Base-by-base conservation (phyloP, 1,140 invertebrate genomes). In the Hylyphantes graminicola region DNA sequence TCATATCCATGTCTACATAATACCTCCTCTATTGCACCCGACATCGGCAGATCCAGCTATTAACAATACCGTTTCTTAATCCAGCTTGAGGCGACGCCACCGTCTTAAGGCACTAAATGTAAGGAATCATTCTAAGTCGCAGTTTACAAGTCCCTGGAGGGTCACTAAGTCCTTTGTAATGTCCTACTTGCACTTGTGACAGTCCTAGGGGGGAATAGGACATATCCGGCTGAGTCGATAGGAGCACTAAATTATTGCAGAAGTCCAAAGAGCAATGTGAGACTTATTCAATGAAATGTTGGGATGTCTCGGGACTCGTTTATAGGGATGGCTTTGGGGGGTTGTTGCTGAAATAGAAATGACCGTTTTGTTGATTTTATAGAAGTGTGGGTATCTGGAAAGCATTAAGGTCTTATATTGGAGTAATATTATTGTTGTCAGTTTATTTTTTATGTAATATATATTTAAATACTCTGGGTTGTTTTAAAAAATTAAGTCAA, bases 81-180 rank as follows among this genome's bases (percentile, higher is more conserved):
- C 68, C 54, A 70, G 50, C 68, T 70, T 70, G 51, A 70, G 54
- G 68, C 68, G 68, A 70, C 68, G 54, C 15, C 15, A 7, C 17
- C 51, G 50, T 70, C 68, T 70, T 70, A 70, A n/a, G 15, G 35
- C 68, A 15, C 68, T 70, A 53, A 53, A 70, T 51, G 68, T 70
- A 53, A 70, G 68, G 54, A 70, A 70, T 70, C 68, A 70, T 70
- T 70, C 68, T n/a, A 54, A 70, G 68, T 70, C 68, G 53, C 48
- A 53, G 68, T 70, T 70, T 70, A 70, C 68, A 70, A 70, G 68
- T 51, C 68, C 68, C 50, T 21, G 15, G 68, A 70, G 68, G 54
- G 50, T 53, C 54, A 53, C 68, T 70, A 70, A 70, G 68, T 70
- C 68, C 68, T 17, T 53, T 70, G 68, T 70, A 70, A 70, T 70